Evolutionary conservation across 2,113 vertebrate genomes (phyloP), one percentile per base, ranked within the genome.

Genomic region (Aplodontia rufa): DNA sequence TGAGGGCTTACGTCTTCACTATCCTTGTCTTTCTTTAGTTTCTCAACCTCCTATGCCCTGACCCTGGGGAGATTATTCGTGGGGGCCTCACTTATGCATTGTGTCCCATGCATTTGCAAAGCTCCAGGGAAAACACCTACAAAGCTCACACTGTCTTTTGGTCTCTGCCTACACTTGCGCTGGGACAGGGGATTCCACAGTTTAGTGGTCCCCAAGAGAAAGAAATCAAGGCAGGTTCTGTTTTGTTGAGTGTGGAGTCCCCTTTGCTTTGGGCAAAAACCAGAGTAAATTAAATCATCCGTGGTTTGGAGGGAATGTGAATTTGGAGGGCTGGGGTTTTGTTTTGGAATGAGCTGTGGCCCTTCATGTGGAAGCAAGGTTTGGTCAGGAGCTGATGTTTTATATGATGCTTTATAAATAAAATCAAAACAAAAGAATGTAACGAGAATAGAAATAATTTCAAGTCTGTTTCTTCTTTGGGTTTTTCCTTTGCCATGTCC

Each of bases 21-120:
- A 17, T 24, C 64, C 19, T 51, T 53, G 9, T 68, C 40, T 42
- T 68, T 35, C 17, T 55, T 3, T 37, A 28, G 0, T 40, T 11
- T 76, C 35, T 64, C 32, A 64, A 51, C 16, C 12, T 40, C n/a
- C 60, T 13, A 1, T 3, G 17, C 24, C 24, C 12, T 26, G 66
- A 42, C 28, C 42, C 4, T 3, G 6, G 55, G 37, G n/a, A 42
- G 20, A 8, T 17, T 0, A 19, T 24, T 26, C 12, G 10, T 8
- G 11, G 35, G 30, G 10, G 13, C 11, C n/a, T 55, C 6, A 4
- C 6, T 19, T 32, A 9, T 53, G 30, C 5, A 2, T 12, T 0
- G 30, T 24, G 28, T 24, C n/a, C n/a, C 14, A 6, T 19, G 32
- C 2, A 35, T 53, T 20, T 69, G 51, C 37, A 68, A 58, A 79